A percentile compares a stretch with the other conserved stretches of the same genome.
Conservation (phyloP, 2,888 invertebrate species). For the Drosophila antonietae region DNA sequence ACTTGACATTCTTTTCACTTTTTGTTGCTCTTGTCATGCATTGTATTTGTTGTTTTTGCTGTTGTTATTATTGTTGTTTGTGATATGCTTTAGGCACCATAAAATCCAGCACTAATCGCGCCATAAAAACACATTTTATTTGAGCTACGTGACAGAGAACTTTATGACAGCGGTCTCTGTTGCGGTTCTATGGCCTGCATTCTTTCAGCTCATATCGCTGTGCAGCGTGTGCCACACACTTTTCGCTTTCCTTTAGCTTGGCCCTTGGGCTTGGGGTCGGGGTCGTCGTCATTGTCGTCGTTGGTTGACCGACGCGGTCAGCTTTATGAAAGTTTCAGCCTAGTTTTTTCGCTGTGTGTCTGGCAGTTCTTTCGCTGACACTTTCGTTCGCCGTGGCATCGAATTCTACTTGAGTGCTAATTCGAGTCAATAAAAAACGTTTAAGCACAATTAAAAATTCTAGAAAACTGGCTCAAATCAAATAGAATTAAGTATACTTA, state of each 20-base stretch:
- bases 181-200: slow-evolving; percentile 38
- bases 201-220: slow-evolving; percentile 14
- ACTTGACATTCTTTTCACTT: slow-evolving; percentile 80
- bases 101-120: slow-evolving; percentile 71
- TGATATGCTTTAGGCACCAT: slow-evolving; percentile 69
- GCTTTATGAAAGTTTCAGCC: slow-evolving; percentile 57
- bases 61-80: slow-evolving; percentile 39
- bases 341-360: slow-evolving; percentile 35
- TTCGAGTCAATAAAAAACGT: slow-evolving; percentile 72
- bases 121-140: slow-evolving; percentile 77
- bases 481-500: slow-evolving; percentile 41
- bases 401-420: slow-evolving; percentile 75
- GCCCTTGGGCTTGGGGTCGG: slow-evolving; percentile 27
- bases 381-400: slow-evolving; percentile 68
- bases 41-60: slow-evolving; percentile 38
- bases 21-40: slow-evolving; percentile 36
- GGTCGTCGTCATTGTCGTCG: slow-evolving; percentile 6
- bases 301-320: slow-evolving; percentile 22
- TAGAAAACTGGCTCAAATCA: slow-evolving; percentile 70
- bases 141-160: slow-evolving; percentile 71
- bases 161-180: slow-evolving; percentile 52
- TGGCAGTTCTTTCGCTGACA: slow-evolving; percentile 49
- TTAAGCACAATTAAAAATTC: slow-evolving; percentile 66
- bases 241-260: slow-evolving; percentile 67
- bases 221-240: slow-evolving; percentile 54